Percentiles rank a stretch among this genome's conserved stretches.
phyloP scores from a whole-genome alignment of 53 echinoderm and acorn worm genomes.

The Temnopleurus reevesii region DNA sequence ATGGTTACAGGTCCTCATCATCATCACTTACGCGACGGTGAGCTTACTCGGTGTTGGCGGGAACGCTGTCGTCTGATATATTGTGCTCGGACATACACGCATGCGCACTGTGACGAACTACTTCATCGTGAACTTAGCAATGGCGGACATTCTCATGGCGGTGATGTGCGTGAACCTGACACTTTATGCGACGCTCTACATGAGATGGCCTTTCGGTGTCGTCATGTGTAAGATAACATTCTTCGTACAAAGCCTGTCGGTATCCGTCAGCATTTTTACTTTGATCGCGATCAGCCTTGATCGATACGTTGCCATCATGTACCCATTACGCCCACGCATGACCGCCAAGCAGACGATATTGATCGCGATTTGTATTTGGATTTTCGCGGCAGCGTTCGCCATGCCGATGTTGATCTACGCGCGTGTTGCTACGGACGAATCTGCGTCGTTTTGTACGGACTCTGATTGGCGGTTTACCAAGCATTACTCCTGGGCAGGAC shows the following conservation, averaged over 20 bases:
- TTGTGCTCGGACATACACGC: conserved; percentile 84
- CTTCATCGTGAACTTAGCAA: conserved; percentile 93
- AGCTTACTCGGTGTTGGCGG: conserved; percentile 87
- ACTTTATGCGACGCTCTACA: conserved; percentile 83
- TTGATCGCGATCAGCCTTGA: conserved; percentile 93
- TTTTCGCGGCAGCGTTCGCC: conserved; percentile 69
- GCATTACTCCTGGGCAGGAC: conserved; percentile 71
- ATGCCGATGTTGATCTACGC: conserved; percentile 76
- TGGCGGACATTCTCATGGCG: conserved; percentile 89
- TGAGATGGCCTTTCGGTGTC: conserved; percentile 83
- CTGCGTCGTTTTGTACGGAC: conserved; percentile 72
- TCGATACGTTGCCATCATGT: conserved; percentile 89
- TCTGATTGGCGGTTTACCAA: conserved; percentile 64
- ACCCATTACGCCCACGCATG: conserved; percentile 84
- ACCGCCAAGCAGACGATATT: conserved; percentile 69
- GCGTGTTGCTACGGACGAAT: conserved; percentile 58
- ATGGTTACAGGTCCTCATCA: conserved; percentile 77
- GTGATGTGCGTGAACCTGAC: conserved; percentile 95
- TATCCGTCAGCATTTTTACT: conserved; percentile 96
- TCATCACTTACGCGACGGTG: conserved; percentile 71
- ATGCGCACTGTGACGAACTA: conserved; percentile 99
- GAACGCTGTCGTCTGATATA: conserved; percentile 91
- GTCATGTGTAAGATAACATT: conserved; percentile 87
- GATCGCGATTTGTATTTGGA: conserved; percentile 81
- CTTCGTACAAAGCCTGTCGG: conserved; percentile 87